Conservation (phyloP, 2,113 vertebrate species). For the Pollachius pollachius region DNA sequence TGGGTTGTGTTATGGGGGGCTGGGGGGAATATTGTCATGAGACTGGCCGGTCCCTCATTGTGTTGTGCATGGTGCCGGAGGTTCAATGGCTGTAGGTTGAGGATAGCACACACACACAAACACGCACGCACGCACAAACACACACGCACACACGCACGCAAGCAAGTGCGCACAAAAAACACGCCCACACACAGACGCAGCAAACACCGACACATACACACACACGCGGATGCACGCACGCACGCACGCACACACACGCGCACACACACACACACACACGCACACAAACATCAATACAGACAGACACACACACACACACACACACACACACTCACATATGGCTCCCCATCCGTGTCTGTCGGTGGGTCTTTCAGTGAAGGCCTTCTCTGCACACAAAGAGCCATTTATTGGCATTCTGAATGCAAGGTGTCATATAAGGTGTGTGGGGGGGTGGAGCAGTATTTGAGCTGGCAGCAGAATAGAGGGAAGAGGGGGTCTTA, state of each 20-base stretch:
- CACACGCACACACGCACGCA: not conserved
- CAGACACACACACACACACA: not conserved
- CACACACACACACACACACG: not conserved
- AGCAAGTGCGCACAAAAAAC: not conserved
- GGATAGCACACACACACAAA: not conserved
- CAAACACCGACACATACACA: not conserved
- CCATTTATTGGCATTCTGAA: constrained; percentile 37
- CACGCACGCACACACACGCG: not conserved
- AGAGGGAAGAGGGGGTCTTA: constrained; percentile 29
- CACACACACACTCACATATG: no score
- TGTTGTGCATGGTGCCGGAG: no score
- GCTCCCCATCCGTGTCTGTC: not conserved
- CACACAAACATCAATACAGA: not conserved
- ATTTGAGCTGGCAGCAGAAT: not conserved
- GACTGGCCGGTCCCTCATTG: no score
- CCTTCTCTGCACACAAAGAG: constrained; percentile 37
- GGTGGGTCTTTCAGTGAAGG: constrained; percentile 27
- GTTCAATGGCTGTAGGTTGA: no score
- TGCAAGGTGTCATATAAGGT: constrained; percentile 36
- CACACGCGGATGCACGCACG: not conserved
- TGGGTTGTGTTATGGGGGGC: no score
- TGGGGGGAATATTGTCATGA: no score
- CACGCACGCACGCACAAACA: not conserved
- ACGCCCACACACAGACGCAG: no score
- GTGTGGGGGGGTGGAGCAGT: constrained; percentile 20